Evolutionary conservation across 1,140 invertebrate species (phyloP).

Genomic region (Luehdorfia chinensis): DNA sequence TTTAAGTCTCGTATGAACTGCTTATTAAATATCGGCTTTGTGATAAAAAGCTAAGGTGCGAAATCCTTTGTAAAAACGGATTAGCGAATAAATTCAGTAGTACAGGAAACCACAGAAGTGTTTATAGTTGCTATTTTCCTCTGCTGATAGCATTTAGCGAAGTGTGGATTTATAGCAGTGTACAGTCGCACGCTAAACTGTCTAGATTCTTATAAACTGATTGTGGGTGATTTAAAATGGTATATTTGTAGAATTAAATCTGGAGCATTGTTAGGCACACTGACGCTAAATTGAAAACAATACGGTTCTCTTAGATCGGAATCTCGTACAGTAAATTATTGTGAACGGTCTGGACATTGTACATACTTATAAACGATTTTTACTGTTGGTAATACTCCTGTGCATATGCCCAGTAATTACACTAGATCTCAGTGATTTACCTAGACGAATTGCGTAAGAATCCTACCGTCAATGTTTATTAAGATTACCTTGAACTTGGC

Average conservation of each 20-base stretch:
- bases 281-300: neutral
- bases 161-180: slow-evolving; percentile 36
- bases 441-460: too few relatives aligned
- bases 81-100: slow-evolving; percentile 17
- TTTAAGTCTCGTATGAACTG: slow-evolving; percentile 1
- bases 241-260: neutral
- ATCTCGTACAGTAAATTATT: too few relatives aligned
- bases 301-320: neutral
- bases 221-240: slow-evolving; percentile 14
- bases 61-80: slow-evolving; percentile 14
- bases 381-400: too few relatives aligned
- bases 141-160: slow-evolving; percentile 36
- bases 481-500: too few relatives aligned
- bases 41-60: slow-evolving; percentile 1
- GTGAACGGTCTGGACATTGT: too few relatives aligned
- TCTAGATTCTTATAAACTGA: slow-evolving; percentile 28
- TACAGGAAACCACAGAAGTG: slow-evolving; percentile 47
- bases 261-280: slow-evolving; percentile 1
- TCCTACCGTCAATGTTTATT: too few relatives aligned
- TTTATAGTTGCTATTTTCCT: slow-evolving; percentile 36
- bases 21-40: slow-evolving; percentile 11
- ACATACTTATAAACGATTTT: too few relatives aligned
- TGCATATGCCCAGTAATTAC: neutral
- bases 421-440: neutral
- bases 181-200: slow-evolving; percentile 43